phyloP scores from a whole-genome alignment of 1,140 invertebrate species.

The Papilio dardanus region DNA sequence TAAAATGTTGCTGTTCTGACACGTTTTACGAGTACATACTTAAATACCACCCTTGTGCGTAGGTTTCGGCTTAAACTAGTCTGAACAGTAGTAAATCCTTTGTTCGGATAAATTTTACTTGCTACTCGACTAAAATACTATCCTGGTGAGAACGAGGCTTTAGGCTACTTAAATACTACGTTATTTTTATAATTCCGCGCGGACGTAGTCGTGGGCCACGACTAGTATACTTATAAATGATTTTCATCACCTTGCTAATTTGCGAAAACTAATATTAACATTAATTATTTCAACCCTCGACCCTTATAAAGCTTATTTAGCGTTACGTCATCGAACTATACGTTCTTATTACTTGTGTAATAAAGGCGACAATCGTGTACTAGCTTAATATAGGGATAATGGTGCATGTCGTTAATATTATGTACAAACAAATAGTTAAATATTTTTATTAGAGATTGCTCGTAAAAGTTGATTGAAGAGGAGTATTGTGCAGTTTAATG shows the following conservation, averaged over 20 bases:
- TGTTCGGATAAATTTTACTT: no score
- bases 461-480: conserved; percentile 80
- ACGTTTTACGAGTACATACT: no score
- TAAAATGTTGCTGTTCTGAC: no score
- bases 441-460: conserved; percentile 76
- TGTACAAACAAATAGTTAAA: conserved; percentile 79
- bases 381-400: conserved; percentile 49
- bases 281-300: conserved; percentile 62
- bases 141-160: no score
- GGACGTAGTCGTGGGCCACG: no score
- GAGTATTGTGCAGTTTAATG: conserved; percentile 67
- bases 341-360: conserved; percentile 41
- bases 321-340: conserved; percentile 5
- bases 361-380: conserved; percentile 53
- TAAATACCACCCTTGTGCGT: no score
- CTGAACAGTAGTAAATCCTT: no score
- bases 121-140: no score
- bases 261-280: conserved; percentile 55
- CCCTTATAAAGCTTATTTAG: conserved; percentile 20
- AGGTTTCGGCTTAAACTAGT: no score
- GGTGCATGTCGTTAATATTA: conserved; percentile 73
- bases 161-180: no score
- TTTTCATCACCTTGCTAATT: conserved; percentile 45
- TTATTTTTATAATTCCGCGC: no score
- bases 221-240: not conserved